Evolutionary conservation across 2,888 invertebrate species (phyloP).

Genomic region (Drosophila antonietae): DNA sequence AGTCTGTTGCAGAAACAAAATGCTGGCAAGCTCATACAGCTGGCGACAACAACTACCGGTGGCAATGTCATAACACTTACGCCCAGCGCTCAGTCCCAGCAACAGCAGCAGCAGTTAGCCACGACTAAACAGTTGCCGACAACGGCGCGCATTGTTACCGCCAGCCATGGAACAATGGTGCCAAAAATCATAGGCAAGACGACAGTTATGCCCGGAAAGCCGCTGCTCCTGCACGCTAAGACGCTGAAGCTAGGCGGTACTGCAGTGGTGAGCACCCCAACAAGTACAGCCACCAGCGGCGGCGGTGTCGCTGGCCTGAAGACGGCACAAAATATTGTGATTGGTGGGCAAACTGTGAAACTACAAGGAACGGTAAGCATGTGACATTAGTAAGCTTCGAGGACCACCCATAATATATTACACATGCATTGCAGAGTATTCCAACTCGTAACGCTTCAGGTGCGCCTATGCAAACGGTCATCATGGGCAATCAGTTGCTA

Average conservation of each 20-base stretch:
- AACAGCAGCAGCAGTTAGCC: slow-evolving; percentile 46
- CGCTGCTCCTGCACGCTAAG: slow-evolving; percentile 64
- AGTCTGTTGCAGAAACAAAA: slow-evolving; percentile 81
- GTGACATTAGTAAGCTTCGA: neutral
- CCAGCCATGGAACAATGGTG: slow-evolving; percentile 73
- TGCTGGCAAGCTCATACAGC: slow-evolving; percentile 83
- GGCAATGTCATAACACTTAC: slow-evolving; percentile 59
- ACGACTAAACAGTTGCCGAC: slow-evolving; percentile 41
- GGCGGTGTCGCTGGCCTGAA: slow-evolving; percentile 69
- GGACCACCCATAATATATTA: neutral
- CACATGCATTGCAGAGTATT: slow-evolving; percentile 43
- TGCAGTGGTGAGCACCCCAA: slow-evolving; percentile 84
- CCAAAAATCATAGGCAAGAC: slow-evolving; percentile 85
- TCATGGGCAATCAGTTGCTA: slow-evolving; percentile 84
- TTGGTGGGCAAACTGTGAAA: slow-evolving; percentile 83
- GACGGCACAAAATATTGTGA: slow-evolving; percentile 81
- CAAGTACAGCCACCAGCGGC: slow-evolving; percentile 44
- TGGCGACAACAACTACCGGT: slow-evolving; percentile 80
- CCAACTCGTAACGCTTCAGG: slow-evolving; percentile 50
- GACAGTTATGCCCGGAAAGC: slow-evolving; percentile 70
- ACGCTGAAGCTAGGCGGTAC: slow-evolving; percentile 79
- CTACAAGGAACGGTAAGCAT: slow-evolving; percentile 81
- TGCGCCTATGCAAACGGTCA: slow-evolving; percentile 82
- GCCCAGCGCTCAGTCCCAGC: slow-evolving; percentile 37
- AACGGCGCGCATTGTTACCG: slow-evolving; percentile 74